Conservation (phyloP, 53 echinoderm and acorn worm genomes). For the Holothuria leucospilota region DNA sequence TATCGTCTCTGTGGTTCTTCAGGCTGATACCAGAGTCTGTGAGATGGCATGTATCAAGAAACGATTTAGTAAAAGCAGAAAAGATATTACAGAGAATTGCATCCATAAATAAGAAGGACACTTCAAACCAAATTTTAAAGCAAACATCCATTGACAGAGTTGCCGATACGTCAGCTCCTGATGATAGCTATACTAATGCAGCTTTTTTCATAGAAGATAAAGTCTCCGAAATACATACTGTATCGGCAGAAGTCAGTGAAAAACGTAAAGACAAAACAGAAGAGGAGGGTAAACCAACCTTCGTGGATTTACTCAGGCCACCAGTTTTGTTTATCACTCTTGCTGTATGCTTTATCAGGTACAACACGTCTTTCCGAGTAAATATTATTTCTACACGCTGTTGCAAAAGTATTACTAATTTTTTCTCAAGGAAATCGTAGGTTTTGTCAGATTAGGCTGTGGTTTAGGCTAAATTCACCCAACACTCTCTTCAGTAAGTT, state of each 20-base stretch:
- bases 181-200: background rate
- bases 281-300: background rate
- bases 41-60: conserved; percentile 23
- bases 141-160: too few relatives aligned
- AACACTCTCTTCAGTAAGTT: too few relatives aligned
- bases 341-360: too few relatives aligned
- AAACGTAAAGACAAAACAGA: background rate
- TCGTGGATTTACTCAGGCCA: background rate
- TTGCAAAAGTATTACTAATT: too few relatives aligned
- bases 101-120: background rate
- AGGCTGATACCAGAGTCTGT: conserved; percentile 26
- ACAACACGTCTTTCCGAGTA: too few relatives aligned
- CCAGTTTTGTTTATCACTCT: conserved; percentile 18
- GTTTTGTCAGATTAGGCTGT: too few relatives aligned
- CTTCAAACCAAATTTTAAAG: background rate
- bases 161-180: too few relatives aligned
- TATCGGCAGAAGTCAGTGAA: background rate
- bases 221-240: background rate
- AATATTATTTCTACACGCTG: too few relatives aligned
- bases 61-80: background rate
- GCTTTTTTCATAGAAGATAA: background rate
- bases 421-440: too few relatives aligned
- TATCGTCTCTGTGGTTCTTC: background rate
- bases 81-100: conserved; percentile 16
- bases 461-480: too few relatives aligned